Evolutionary conservation across 2,888 invertebrate species (phyloP), one percentile per base, ranked within the genome.

Genomic region (Zootermopsis nevadensis): DNA sequence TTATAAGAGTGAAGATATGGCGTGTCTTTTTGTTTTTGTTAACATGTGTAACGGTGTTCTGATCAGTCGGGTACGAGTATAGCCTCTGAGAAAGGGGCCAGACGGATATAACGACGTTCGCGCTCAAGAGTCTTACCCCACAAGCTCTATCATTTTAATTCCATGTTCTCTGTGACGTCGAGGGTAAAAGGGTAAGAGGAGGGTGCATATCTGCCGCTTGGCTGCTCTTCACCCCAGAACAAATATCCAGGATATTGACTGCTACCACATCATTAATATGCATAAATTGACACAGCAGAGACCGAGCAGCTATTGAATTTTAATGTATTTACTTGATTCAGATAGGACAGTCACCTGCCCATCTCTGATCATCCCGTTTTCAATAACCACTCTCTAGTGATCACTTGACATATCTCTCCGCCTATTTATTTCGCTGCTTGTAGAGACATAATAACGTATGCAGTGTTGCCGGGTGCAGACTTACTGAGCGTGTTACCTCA

Each of bases 301-400:
- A 27, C 24, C 38, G 74, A 79, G 79, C 66, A 67, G 81, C 83
- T 83, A 84, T 84, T 84, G 84, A 84, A 83, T 84, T 83, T 83
- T 83, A 84, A 84, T 84, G 84, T 83, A 82, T 84, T 82, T 80
- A 82, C 81, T 66, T 77, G 30, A 38, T 72, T 66, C 55, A 74
- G 72, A 81, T 81, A 31, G 74, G 72, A 24, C 35, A 33, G 74
- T 74, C 74, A 74, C 74, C 74, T 38, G 74, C 35, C 33, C 69
- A 31, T 69, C 69, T 6, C 66, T 27, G 66, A 66, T 10, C 66
- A 15, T 48, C 15, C 48, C 48, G 1, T 8, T 48, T 48, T 66
- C 66, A 66, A 27, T 66, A 66, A 66, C 66, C 19, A 19, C 69
- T 33, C 69, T 69, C 30, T 33, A 33, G 60, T 27, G 60, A n/a